phyloP scores from a whole-genome alignment of 2,113 vertebrate species.

The Centrocercus urophasianus region DNA sequence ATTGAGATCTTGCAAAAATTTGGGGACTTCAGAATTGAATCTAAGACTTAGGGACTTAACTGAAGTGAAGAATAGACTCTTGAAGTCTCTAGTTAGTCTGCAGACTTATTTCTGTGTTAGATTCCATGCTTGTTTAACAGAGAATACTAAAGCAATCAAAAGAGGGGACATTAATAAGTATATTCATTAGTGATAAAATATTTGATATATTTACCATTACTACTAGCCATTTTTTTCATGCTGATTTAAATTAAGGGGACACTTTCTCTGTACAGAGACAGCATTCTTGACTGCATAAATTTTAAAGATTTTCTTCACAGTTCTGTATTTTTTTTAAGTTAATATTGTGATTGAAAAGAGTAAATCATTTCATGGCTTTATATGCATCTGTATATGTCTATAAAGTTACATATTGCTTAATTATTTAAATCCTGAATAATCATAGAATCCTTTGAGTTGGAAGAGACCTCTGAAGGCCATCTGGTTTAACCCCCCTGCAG shows the following conservation, averaged over 20 bases:
- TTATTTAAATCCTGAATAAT: background rate
- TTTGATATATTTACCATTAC: background rate
- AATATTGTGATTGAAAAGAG: background rate
- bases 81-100: background rate
- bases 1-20: background rate
- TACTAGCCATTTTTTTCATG: background rate
- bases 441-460: no score
- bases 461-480: no score
- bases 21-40: background rate
- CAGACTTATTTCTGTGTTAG: background rate
- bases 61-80: background rate
- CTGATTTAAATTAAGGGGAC: background rate
- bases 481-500: no score
- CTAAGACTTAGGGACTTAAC: background rate
- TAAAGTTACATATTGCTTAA: background rate
- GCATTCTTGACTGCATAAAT: background rate
- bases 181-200: background rate
- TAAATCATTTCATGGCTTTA: background rate
- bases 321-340: background rate
- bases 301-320: background rate
- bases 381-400: background rate
- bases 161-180: background rate
- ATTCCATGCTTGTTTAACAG: background rate
- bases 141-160: background rate
- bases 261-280: background rate